A percentile compares a stretch with the other conserved stretches of the same genome.
Conservation (phyloP, 2,797 vertebrate genomes). For the Gymnothorax javanicus region DNA sequence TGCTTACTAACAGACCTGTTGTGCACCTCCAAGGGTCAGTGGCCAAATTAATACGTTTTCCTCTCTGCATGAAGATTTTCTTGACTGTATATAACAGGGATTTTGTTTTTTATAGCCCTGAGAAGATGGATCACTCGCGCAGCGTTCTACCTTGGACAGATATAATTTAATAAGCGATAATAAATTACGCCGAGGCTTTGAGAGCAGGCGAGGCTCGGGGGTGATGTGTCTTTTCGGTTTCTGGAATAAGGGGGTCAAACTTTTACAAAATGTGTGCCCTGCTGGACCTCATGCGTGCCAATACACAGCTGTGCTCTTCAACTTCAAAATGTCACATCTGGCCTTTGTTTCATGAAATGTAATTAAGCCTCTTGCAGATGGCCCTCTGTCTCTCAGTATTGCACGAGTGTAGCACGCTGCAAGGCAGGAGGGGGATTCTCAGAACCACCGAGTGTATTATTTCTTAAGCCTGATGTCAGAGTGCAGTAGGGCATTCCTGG, state of each 20-base stretch:
- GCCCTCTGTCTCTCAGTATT: background rate
- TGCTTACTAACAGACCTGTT: constrained; percentile 8
- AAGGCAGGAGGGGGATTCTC: background rate
- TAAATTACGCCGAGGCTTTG: constrained; percentile 12
- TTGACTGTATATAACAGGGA: background rate
- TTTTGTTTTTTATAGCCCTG: background rate
- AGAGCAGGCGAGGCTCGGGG: background rate
- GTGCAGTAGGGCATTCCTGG: no score
- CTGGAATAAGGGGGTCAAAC: constrained; percentile 7
- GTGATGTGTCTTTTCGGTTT: constrained; percentile 15
- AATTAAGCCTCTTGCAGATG: constrained; percentile 16
- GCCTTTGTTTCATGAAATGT: constrained; percentile 18
- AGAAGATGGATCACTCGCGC: constrained; percentile 9
- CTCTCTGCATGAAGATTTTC: background rate
- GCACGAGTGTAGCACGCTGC: background rate
- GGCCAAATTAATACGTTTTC: background rate
- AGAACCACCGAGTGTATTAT: background rate
- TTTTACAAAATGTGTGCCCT: constrained; percentile 18
- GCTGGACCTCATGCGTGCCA: constrained; percentile 3
- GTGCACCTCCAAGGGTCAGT: constrained; percentile 14
- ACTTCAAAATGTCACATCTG: constrained; percentile 19
- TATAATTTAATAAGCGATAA: constrained; percentile 18
- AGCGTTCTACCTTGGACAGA: constrained; percentile 13
- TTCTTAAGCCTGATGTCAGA: background rate
- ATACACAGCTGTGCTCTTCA: constrained; percentile 19